Base-by-base conservation (phyloP, 2,113 vertebrate species). In the Tor tambroides region DNA sequence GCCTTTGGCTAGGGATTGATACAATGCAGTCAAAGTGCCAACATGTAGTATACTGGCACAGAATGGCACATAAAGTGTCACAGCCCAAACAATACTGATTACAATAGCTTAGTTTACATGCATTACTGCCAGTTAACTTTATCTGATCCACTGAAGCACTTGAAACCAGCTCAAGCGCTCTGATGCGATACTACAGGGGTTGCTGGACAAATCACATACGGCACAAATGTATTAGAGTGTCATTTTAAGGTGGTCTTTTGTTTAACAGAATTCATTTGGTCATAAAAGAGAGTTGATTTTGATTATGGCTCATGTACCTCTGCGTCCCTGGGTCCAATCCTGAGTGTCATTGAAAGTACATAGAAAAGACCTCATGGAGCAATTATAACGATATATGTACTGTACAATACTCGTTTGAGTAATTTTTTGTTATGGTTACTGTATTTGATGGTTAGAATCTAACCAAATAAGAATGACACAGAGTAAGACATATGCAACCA, bases 381-480 rank as follows among this genome's bases (percentile, higher is more conserved):
- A 35, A 28, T 30, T 67, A 69, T 35, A 35, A 11, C 3, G 41
- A 87, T 83, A 54, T 6, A 56, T 72, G 92, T 89, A 89, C 93
- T 93, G 91, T 91, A 91, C 81, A 90, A 89, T 80, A 89, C 91
- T 91, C 87, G 59, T 79, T 79, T 46, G 86, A 89, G 89, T 91
- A 84, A 87, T 71, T 75, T 75, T 87, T 46, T 84, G 88, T 87
- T 88, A 91, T 80, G 90, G 85, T 88, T 86, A 83, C 86, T 46
- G 65, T 89, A 78, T 87, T 77, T 85, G 90, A 89, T 90, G 81
- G 90, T 91, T 90, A 87, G 91, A 91, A 90, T 94, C 86, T 87
- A 90, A 87, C 87, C 87, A 92, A 93, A 92, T 94, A 89, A 91
- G 85, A 92, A 92, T 38, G 63, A 89, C 65, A 83, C 82, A 86